Evolutionary conservation across 2,888 invertebrate species (phyloP).

Genomic region (Tethea ocularis): DNA sequence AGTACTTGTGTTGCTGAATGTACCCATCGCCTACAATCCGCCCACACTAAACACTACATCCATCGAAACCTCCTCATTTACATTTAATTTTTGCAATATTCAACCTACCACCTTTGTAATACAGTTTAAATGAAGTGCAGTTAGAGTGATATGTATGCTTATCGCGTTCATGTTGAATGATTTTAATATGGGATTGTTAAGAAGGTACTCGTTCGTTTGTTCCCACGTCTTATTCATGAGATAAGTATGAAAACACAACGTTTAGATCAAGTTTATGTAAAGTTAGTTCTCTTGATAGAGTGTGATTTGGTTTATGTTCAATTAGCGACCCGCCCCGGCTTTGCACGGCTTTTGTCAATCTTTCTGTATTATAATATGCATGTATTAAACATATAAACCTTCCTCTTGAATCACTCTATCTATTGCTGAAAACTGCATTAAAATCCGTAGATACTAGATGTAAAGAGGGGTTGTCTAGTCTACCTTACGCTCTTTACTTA

Average conservation of each 20-base stretch:
- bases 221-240: not conserved
- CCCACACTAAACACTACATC: conserved; percentile 19
- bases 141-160: not conserved
- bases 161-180: conserved; percentile 12
- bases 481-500: too few relatives aligned
- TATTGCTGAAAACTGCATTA: too few relatives aligned
- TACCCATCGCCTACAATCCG: conserved; percentile 21
- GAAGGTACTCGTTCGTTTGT: conserved; percentile 4
- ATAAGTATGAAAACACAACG: not conserved
- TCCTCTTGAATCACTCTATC: too few relatives aligned
- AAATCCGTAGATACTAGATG: too few relatives aligned
- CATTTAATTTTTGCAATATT: not conserved
- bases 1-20: not conserved
- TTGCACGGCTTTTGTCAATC: too few relatives aligned
- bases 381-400: too few relatives aligned
- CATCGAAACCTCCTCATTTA: not conserved
- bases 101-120: not conserved
- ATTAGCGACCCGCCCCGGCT: too few relatives aligned
- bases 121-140: not conserved
- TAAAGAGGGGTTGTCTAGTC: too few relatives aligned
- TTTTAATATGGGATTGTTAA: conserved; percentile 6
- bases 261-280: not conserved
- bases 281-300: too few relatives aligned
- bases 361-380: too few relatives aligned
- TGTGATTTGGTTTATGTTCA: too few relatives aligned